Evolutionary conservation across 2,888 invertebrate genomes (phyloP).

Genomic region (Lordiphosa fenestrarum): DNA sequence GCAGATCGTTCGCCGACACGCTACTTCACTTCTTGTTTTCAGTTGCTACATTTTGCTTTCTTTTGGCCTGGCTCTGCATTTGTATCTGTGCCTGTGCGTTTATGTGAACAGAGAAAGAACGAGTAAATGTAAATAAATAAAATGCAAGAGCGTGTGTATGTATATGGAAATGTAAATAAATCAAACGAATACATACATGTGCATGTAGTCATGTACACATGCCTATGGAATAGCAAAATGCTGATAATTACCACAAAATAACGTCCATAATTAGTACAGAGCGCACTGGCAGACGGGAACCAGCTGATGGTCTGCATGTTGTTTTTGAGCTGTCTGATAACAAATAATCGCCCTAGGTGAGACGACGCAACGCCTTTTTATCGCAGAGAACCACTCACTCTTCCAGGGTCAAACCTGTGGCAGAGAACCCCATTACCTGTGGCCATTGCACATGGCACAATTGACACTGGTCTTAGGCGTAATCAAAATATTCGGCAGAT

Average conservation of each 20-base stretch:
- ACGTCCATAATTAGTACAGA: no score
- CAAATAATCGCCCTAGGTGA: no score
- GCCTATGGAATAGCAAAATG: conserved; percentile 2
- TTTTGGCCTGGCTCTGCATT: conserved; percentile 35
- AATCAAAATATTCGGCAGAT: no score
- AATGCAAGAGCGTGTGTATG: neutral
- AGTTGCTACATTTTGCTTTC: conserved; percentile 50
- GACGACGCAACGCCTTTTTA: no score
- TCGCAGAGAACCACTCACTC: no score
- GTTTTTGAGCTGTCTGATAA: no score
- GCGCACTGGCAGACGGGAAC: no score
- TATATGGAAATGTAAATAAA: conserved; percentile 1
- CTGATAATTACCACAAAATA: neutral
- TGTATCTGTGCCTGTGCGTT: conserved; percentile 6
- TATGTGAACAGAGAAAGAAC: conserved; percentile 21
- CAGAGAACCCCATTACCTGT: no score
- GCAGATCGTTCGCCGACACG: conserved; percentile 69
- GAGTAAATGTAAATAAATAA: conserved; percentile 28
- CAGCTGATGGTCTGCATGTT: no score
- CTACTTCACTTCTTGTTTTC: conserved; percentile 61
- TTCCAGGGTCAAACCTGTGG: no score
- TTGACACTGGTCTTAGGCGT: no score
- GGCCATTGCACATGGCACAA: no score
- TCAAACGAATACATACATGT: conserved; percentile 5
- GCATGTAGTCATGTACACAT: conserved; percentile 5